Base-by-base conservation (phyloP, 2,797 vertebrate species). In the Adrianichthys oophorus region DNA sequence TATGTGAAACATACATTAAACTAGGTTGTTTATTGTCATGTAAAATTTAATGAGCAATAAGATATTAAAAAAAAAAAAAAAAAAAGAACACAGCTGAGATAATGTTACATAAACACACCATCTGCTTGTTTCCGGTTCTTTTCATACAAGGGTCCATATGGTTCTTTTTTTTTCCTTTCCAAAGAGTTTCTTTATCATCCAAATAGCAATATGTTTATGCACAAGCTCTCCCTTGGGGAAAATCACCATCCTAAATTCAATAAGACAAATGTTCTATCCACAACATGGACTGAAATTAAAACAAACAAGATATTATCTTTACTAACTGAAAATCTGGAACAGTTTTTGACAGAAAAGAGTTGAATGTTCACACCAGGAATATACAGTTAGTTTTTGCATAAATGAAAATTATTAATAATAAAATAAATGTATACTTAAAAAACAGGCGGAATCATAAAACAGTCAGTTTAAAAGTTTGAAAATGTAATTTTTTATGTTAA, bases 41-140 rank as follows among this genome's bases (percentile, higher is more conserved):
- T 88, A 88, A 89, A 76, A 76, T 76, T 29, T 70, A 41, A 80
- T 70, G 56, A 72, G 75, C 59, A 78, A 73, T 79, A 80, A 59
- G 40, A 29, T 72, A 85, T 65, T 82, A 85, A 17, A 75, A 79
- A 51, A 69, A 26, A 26, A 26, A 79, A 51, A 69, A 26, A 26
- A 26, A 58, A 82, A 42, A 70, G 19, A 78, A 81, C 56, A 61
- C 68, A 58, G 72, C 52, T 78, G 62, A 75, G 41, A 70, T 63
- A 41, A 56, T 62, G 65, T 76, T 67, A 82, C 60, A 54, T 78
- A 70, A 81, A 83, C 76, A 53, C 60, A 60, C 58, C 61, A 74
- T 80, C 32, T 74, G 2, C 60, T 37, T 64, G 49, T 68, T 80
- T 70, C 65, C 80, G 60, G 62, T 85, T 65, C 62, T 74, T 50